Percentiles rank a stretch among this genome's conserved stretches.
phyloP scores from a whole-genome alignment of 2,113 vertebrate species.

The Callospermophilus lateralis region DNA sequence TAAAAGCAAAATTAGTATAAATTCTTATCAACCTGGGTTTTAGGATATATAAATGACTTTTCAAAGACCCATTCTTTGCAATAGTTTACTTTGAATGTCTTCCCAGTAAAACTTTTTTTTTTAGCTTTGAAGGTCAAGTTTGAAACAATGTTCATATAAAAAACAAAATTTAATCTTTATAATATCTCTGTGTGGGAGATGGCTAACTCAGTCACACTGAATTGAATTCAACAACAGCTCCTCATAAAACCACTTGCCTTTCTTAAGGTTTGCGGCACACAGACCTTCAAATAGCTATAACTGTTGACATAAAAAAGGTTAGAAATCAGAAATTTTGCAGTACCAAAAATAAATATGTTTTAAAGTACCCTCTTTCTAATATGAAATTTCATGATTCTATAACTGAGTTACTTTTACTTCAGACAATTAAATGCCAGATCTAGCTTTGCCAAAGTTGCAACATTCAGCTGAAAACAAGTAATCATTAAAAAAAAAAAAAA shows the following conservation, averaged over 20 bases:
- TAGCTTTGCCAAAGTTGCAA: slow-evolving; percentile 21
- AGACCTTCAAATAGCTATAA: background rate
- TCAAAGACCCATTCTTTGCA: slow-evolving; percentile 62
- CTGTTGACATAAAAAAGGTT: background rate
- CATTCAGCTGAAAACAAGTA: background rate
- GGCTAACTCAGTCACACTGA: slow-evolving; percentile 3
- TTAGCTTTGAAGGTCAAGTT: slow-evolving; percentile 60
- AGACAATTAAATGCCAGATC: background rate
- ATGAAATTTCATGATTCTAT: background rate
- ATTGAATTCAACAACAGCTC: background rate
- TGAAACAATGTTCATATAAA: background rate
- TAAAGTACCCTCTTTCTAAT: background rate
- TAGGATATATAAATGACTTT: slow-evolving; percentile 19
- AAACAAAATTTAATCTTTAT: slow-evolving; percentile 60
- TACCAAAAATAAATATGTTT: background rate
- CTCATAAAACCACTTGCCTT: slow-evolving; percentile 5
- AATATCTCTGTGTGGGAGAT: background rate
- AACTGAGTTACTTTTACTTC: background rate
- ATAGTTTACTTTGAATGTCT: slow-evolving; percentile 65
- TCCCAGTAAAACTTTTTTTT: slow-evolving; percentile 55
- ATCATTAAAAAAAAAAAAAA: background rate
- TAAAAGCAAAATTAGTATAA: background rate
- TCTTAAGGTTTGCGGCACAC: slow-evolving; percentile 10
- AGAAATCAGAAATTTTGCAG: background rate
- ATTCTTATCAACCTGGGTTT: slow-evolving; percentile 12